Conservation (phyloP, 1,140 invertebrate genomes). For the Plodia interpunctella region DNA sequence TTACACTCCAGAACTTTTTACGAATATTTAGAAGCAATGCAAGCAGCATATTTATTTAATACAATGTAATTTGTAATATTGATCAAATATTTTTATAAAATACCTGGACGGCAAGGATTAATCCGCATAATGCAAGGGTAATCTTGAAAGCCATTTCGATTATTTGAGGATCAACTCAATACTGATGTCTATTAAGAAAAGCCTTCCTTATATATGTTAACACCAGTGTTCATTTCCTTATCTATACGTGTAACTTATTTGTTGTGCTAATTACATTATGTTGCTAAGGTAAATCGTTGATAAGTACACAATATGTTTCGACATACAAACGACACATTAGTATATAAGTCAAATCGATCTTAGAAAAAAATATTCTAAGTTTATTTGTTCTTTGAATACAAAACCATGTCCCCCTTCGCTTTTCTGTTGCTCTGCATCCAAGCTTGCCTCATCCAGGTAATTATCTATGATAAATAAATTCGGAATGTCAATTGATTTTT, state of each 20-base stretch:
- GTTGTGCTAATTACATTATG: no score
- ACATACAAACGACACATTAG: no score
- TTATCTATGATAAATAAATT: constrained; percentile 1
- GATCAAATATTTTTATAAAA: background rate
- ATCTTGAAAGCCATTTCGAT: background rate
- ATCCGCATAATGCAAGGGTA: background rate
- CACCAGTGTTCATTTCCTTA: background rate
- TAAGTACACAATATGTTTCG: no score
- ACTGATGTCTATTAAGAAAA: background rate
- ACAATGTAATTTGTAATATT: no score
- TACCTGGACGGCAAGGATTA: background rate
- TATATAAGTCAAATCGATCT: background rate
- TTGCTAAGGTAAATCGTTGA: no score
- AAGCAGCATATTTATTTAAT: no score
- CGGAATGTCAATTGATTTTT: no score
- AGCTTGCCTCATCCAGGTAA: constrained; percentile 29
- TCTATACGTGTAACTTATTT: background rate
- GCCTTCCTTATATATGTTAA: background rate
- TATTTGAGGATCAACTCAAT: background rate
- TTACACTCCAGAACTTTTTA: no score
- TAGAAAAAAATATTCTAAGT: background rate
- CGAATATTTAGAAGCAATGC: no score
- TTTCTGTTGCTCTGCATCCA: constrained; percentile 30
- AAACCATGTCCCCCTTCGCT: constrained; percentile 24
- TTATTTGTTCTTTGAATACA: background rate